Base-by-base conservation (phyloP, 2,888 invertebrate genomes). In the Dromius quadrimaculatus region DNA sequence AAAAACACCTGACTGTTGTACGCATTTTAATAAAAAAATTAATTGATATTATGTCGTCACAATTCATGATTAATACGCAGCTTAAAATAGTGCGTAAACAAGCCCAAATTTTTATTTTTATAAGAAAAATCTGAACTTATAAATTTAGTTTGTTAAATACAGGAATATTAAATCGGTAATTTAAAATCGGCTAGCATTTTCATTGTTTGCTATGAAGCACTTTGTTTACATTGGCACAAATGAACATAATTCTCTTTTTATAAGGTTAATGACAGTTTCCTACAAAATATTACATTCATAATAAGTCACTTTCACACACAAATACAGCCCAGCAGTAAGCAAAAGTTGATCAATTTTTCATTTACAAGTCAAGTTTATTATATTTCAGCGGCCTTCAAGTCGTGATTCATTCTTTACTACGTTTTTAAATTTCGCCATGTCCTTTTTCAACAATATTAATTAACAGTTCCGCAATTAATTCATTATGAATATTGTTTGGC, bases 191-290 rank as follows among this genome's bases (percentile, higher is more conserved):
- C n/a, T n/a, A n/a, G n/a, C n/a, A n/a, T n/a, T n/a, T n/a, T n/a
- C n/a, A n/a, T n/a, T n/a, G n/a, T n/a, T n/a, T 65, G 65, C 34
- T 36, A 15, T 65, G 65, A 65, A 36, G 36, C 36, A 32, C 32
- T 38, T 41, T 54, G 50, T 54, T 54, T 54, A 54, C 50, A 54
- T 8, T 41, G 41, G 15, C 4, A 15, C 32, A 54, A 15, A 41
- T 15, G 50, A 22, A 8, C 50, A 54, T 28, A 54, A 20, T 54
- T 54, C 50, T 32, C 50, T 13, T 59, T 59, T 59, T 59, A 19
- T 32, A 59, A 59, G 59, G 59, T 59, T 59, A 59, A 36, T 59
- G 59, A 59, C 59, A 36, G 59, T 59, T 34, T 59, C 6, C 17
- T 34, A 36, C 34, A 19, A 47, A 47, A 59, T 34, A 59, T 19